Conservation (phyloP, 2,113 vertebrate genomes). For the Clupea harengus region DNA sequence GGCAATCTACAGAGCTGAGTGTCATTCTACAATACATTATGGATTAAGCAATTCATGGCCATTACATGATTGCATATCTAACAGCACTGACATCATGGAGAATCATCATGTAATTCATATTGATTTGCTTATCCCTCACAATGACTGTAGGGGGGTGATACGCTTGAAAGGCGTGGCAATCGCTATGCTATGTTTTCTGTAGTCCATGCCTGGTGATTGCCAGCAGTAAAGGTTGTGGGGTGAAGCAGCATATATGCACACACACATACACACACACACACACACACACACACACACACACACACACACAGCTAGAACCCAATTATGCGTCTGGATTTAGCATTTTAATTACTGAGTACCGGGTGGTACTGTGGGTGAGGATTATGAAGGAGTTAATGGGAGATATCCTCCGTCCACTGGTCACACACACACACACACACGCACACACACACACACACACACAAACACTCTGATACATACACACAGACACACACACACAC, state of each 20-base stretch:
- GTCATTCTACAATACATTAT: background rate
- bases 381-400: constrained; percentile 21
- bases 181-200: background rate
- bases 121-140: background rate
- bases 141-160: background rate
- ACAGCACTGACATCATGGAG: background rate
- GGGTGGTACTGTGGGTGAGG: background rate
- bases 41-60: background rate
- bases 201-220: background rate
- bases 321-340: background rate
- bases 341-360: constrained; percentile 19
- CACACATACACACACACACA: background rate
- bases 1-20: background rate
- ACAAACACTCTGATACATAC: background rate
- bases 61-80: constrained; percentile 3
- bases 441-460: background rate
- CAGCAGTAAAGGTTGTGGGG: background rate
- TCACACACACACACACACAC: background rate
- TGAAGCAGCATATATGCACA: background rate
- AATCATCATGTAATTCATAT: background rate
- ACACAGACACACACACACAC: background rate
- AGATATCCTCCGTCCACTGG: background rate
- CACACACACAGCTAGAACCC: background rate
- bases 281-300: background rate
- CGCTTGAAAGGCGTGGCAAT: background rate